These are phyloP conservation scores for Lochmaea capreae DNA, from an alignment of 2,888 invertebrate genomes.

Conservation along the genomic window DNA sequence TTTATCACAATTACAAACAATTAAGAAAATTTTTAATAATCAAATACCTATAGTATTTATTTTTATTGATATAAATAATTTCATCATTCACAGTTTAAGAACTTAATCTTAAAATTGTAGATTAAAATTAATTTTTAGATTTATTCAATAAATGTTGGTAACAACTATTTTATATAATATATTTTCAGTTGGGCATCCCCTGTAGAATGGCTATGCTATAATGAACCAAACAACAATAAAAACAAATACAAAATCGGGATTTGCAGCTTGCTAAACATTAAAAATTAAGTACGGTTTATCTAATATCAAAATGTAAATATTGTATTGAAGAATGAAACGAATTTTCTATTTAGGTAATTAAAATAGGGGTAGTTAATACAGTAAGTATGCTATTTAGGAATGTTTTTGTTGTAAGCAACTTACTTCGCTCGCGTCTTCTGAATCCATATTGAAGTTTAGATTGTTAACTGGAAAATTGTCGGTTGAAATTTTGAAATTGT, in stretches of 20 bases:
- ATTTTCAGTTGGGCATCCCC: neutral
- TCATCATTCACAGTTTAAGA: too few species aligned
- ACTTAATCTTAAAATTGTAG: too few species aligned
- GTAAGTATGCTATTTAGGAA: neutral
- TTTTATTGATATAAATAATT: too few species aligned
- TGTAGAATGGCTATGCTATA: neutral
- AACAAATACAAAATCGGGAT: neutral
- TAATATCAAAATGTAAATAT: neutral
- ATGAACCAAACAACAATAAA: neutral
- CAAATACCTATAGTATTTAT: too few species aligned
- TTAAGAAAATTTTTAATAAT: too few species aligned
- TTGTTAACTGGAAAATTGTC: neutral
- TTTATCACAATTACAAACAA: too few species aligned
- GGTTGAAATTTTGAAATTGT: conserved; percentile 18
- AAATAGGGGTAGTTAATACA: neutral
- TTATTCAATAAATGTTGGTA: neutral
- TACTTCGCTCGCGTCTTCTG: conserved; percentile 13
- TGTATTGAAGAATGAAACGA: neutral
- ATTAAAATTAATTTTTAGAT: neutral
- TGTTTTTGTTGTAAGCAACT: conserved; percentile 2
- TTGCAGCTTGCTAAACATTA: neutral
- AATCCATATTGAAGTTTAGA: conserved; percentile 12
- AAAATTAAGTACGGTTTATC: neutral
- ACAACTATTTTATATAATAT: neutral
- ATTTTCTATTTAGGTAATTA: neutral